Base-by-base conservation (phyloP, 2,888 invertebrate species). In the Acrobasis suavella region DNA sequence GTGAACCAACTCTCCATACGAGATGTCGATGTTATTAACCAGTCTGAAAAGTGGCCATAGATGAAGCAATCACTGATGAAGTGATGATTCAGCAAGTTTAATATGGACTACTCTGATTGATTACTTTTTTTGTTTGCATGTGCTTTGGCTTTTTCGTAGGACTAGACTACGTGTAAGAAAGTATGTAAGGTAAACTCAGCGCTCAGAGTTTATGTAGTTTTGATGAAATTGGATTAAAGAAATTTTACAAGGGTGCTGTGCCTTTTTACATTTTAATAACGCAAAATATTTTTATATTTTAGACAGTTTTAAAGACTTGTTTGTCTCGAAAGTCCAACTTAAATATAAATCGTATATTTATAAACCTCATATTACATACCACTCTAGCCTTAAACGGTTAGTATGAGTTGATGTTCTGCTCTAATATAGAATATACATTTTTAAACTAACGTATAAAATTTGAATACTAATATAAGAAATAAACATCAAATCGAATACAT, bases 401-500 rank as follows among this genome's bases (percentile, higher is more conserved):
- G 3, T 39, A 2, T 39, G 1, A 1, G 2, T 14, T 10, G 42
- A 42, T 10, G 42, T 14, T 12, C 42, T 42, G 12, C 42, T 14
- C 12, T 42, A 46, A 14, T 46, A n/a, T 32, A 32, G 7, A 32
- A 32, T 32, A 2, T n/a, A 46, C n/a, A n/a, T n/a, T n/a, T n/a
- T 46, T 7, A 46, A 14, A n/a, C 46, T n/a, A n/a, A n/a, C n/a
- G n/a, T n/a, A n/a, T n/a, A 14, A 6, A 46, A 46, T 46, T 46
- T 46, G 46, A 46, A 46, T 46, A 39, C 50, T 60, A 60, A 50
- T 60, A 38, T 51, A 52, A 38, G 12, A 38, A 50, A 51, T 50
- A 51, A 38, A 50, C 15, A 60, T 60, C 42, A 52, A 39, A 22
- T 55, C 56, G 16, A 62, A 62, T 62, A 62, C 10, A 62, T 62